Conservation (phyloP, 2,113 vertebrate species). For the Charina bottae region DNA sequence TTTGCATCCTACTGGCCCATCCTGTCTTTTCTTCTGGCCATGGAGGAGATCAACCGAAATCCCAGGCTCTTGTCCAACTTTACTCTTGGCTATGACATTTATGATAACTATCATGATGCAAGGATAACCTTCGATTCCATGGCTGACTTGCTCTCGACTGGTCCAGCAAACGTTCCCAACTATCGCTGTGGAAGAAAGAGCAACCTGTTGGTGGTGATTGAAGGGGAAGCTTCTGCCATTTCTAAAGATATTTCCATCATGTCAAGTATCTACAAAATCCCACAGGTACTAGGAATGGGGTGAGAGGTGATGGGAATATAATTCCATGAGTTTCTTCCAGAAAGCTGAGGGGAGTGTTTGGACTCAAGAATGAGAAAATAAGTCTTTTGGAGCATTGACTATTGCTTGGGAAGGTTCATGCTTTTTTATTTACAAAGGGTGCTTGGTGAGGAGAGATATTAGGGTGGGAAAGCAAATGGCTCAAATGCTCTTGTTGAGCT, state of each 20-base stretch:
- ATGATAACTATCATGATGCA: neutral
- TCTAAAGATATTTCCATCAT: neutral
- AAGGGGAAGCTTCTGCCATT: neutral
- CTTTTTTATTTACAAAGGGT: no score
- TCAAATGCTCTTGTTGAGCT: no score
- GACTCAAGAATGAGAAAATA: no score
- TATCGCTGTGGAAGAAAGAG: neutral
- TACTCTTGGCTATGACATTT: neutral
- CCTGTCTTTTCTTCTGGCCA: neutral
- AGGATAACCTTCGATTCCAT: neutral
- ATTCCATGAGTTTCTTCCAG: neutral
- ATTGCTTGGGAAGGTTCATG: no score
- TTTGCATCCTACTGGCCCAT: neutral
- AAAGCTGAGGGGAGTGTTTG: no score
- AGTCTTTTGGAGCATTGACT: no score
- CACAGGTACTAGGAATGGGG: neutral
- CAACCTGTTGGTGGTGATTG: neutral
- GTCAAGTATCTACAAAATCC: conserved; percentile 4
- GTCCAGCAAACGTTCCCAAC: neutral
- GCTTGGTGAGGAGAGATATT: no score
- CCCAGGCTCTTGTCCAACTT: neutral
- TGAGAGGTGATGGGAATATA: no score
- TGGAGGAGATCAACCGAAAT: neutral
- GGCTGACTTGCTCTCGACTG: neutral
- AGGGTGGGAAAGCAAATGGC: no score